Evolutionary conservation across 2,888 invertebrate species (phyloP).

Genomic region (Exocentrus adspersus): DNA sequence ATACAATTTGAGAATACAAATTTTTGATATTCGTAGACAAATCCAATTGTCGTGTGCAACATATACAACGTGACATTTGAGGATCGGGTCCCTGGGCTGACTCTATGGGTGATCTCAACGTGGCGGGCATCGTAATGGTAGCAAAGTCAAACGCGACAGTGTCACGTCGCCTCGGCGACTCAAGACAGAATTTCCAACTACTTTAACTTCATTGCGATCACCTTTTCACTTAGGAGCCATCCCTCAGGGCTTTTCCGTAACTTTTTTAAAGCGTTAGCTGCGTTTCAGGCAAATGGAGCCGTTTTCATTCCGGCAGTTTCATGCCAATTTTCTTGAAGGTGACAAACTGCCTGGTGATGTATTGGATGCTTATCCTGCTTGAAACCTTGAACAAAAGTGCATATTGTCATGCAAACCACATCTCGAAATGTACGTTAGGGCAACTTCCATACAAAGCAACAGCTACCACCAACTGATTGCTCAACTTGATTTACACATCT

Average conservation of each 20-base stretch:
- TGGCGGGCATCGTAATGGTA: constrained; percentile 54
- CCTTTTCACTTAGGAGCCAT: constrained; percentile 53
- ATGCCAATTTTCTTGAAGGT: constrained; percentile 31
- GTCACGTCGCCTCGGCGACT: constrained; percentile 38
- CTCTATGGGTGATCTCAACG: too few relatives aligned
- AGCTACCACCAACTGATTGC: too few relatives aligned
- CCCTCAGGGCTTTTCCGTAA: constrained; percentile 40
- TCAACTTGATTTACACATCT: too few relatives aligned
- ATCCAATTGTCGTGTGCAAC: too few relatives aligned
- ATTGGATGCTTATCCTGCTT: not conserved
- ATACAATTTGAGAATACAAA: too few relatives aligned
- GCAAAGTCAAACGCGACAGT: constrained; percentile 44
- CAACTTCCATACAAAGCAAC: too few relatives aligned
- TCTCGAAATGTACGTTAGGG: too few relatives aligned
- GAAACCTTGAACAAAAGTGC: not conserved
- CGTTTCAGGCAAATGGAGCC: constrained; percentile 31
- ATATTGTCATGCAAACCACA: too few relatives aligned
- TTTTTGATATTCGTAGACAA: too few relatives aligned
- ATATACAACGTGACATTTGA: too few relatives aligned
- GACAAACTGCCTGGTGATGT: not conserved
- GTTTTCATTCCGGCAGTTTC: constrained; percentile 18
- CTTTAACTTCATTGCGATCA: constrained; percentile 53
- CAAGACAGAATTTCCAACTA: constrained; percentile 49
- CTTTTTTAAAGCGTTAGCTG: constrained; percentile 44
- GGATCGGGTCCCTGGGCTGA: too few relatives aligned